A percentile compares a stretch with the other conserved stretches of the same genome.
These are phyloP conservation scores for Semnornis frantzii DNA, from an alignment of 2,113 vertebrate species.

Conservation along the genomic window DNA sequence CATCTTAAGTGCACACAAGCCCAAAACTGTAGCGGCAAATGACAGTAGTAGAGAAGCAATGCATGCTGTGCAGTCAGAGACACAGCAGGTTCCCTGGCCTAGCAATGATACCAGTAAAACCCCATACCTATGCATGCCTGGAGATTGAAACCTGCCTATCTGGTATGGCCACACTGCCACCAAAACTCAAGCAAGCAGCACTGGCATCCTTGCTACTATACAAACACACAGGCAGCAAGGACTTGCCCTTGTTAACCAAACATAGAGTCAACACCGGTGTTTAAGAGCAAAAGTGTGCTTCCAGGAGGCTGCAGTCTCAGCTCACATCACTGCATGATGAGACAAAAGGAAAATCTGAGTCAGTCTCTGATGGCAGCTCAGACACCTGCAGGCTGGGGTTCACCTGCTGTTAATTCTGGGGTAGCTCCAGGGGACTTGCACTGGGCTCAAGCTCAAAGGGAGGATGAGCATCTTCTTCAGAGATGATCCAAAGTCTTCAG, in stretches of 20 bases:
- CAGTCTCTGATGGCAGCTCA: background rate
- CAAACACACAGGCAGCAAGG: background rate
- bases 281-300: background rate
- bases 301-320: background rate
- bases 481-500: background rate
- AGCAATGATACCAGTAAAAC: background rate
- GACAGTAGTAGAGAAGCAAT: background rate
- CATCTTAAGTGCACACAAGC: background rate
- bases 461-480: background rate
- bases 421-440: background rate
- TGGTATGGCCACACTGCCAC: background rate
- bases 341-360: background rate
- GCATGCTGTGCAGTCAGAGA: background rate
- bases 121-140: background rate
- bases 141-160: background rate
- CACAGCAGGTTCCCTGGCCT: background rate
- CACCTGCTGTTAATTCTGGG: background rate
- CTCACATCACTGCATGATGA: background rate
- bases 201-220: background rate
- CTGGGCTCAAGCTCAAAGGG: background rate
- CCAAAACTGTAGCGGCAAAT: background rate
- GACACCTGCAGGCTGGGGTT: background rate
- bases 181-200: background rate
- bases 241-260: background rate
- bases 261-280: rapidly evolving